Evolutionary conservation across 2,888 invertebrate genomes (phyloP).

Genomic region (Sinohyriopsis cumingii): DNA sequence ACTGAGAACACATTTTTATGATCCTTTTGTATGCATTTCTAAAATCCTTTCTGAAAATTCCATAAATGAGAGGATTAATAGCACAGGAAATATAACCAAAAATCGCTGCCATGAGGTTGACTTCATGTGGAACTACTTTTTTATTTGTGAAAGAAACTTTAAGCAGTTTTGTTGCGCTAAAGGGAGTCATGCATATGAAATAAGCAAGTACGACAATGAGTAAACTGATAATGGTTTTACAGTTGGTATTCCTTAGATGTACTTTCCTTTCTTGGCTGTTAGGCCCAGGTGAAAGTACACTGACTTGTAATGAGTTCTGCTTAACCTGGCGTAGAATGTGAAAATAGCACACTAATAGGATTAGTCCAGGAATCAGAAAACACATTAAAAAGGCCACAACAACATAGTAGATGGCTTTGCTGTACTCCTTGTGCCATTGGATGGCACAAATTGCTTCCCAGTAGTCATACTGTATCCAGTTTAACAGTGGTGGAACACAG

Average conservation of each 20-base stretch:
- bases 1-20: conserved; percentile 1
- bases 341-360: conserved; percentile 56
- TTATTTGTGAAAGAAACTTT: conserved; percentile 53
- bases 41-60: conserved; percentile 66
- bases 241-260: conserved; percentile 8
- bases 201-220: conserved; percentile 66
- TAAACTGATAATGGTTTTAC: conserved; percentile 50
- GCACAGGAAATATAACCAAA: conserved; percentile 64
- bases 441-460: conserved; percentile 70
- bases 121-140: conserved; percentile 50
- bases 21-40: conserved; percentile 46
- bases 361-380: conserved; percentile 60
- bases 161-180: conserved; percentile 68
- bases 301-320: conserved; percentile 17
- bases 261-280: not conserved
- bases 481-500: conserved; percentile 47
- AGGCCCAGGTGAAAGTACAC: not conserved
- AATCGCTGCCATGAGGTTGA: conserved; percentile 62
- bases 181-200: conserved; percentile 70
- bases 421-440: conserved; percentile 57
- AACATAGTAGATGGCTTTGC: conserved; percentile 58
- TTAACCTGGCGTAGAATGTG: conserved; percentile 45
- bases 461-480: conserved; percentile 69
- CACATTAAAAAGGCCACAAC: conserved; percentile 61
- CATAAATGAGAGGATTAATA: conserved; percentile 70